phyloP scores from a whole-genome alignment of 2,113 vertebrate species.

The Salvelinus alpinus region DNA sequence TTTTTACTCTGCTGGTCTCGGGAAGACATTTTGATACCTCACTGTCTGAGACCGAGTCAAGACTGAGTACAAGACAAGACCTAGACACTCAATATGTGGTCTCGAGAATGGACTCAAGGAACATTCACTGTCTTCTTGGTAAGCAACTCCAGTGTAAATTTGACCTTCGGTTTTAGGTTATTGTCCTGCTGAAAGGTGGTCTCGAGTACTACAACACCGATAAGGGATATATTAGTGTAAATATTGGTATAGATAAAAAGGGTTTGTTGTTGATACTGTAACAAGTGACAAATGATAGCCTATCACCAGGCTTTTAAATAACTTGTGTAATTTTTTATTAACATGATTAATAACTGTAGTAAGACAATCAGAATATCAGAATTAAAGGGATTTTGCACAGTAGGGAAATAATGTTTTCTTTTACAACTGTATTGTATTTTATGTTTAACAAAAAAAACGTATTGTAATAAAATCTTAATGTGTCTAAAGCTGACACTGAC shows the following conservation, averaged over 20 bases:
- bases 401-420: slow-evolving; percentile 28
- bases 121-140: too few species aligned
- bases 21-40: too few species aligned
- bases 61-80: too few species aligned
- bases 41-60: too few species aligned
- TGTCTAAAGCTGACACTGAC: slow-evolving; percentile 7
- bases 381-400: slow-evolving; percentile 35
- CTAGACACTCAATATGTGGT: too few species aligned
- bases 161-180: too few species aligned
- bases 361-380: slow-evolving; percentile 17
- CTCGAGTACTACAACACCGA: slow-evolving; percentile 34
- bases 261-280: slow-evolving; percentile 30
- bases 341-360: slow-evolving; percentile 11
- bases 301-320: slow-evolving; percentile 30
- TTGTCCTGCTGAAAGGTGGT: background rate
- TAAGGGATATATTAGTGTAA: slow-evolving; percentile 37
- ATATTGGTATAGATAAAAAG: slow-evolving; percentile 40
- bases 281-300: slow-evolving; percentile 32
- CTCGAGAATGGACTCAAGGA: too few species aligned
- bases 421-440: slow-evolving; percentile 51
- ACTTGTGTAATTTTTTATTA: slow-evolving; percentile 29
- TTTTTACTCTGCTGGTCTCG: background rate
- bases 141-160: too few species aligned
- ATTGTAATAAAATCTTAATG: slow-evolving; percentile 46
- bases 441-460: slow-evolving; percentile 29